phyloP scores from a whole-genome alignment of 2,113 vertebrate species.

The Oxyura jamaicensis region DNA sequence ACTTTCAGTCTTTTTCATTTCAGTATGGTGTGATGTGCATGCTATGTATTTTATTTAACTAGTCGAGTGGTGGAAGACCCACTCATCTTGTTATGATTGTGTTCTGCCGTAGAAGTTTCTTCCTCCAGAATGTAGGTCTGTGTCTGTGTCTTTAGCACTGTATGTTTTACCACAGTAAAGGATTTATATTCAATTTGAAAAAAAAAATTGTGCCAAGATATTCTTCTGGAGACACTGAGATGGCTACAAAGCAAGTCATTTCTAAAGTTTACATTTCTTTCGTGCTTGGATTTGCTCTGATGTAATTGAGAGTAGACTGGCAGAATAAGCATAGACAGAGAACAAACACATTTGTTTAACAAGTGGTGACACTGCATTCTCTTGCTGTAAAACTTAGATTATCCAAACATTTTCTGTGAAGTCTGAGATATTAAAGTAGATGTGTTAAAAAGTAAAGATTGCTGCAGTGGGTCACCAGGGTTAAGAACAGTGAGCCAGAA shows the following conservation, averaged over 20 bases:
- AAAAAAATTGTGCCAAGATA: neutral
- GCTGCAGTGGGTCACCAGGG: neutral
- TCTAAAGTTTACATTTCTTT: neutral
- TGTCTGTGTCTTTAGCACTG: neutral
- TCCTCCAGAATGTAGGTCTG: neutral
- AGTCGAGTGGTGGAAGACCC: neutral
- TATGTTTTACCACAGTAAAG: neutral
- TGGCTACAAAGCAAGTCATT: neutral
- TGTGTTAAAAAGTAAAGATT: neutral
- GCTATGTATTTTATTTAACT: neutral
- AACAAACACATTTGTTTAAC: conserved; percentile 39
- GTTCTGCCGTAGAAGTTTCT: neutral
- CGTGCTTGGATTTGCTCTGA: neutral
- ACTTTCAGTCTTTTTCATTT: neutral
- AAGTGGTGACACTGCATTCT: neutral
- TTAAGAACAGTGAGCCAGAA: conserved; percentile 42
- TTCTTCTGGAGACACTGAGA: neutral
- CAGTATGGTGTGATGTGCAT: neutral
- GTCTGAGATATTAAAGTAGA: conserved; percentile 9
- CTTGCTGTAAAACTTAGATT: neutral
- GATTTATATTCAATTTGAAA: neutral
- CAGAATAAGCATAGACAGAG: conserved; percentile 1
- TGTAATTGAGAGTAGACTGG: neutral
- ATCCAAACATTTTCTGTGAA: conserved; percentile 33
- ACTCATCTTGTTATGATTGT: neutral